phyloP scores from a whole-genome alignment of 1,140 invertebrate genomes.

The Drosophila sp. region DNA sequence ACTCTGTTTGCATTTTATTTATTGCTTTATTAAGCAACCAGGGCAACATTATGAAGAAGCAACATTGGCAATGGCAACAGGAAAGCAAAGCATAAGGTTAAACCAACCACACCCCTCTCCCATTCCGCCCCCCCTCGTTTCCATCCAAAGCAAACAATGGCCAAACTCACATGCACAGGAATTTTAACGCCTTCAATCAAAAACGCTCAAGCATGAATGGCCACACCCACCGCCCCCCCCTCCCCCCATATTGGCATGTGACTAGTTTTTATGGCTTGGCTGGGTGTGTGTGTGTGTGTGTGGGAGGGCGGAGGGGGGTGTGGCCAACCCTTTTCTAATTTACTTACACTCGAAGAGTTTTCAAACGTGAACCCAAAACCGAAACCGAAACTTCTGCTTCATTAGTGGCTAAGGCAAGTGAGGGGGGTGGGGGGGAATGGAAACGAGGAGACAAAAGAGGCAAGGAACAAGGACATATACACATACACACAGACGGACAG shows the following conservation, averaged over 20 bases:
- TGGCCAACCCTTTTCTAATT: conserved; percentile 61
- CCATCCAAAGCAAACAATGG: conserved; percentile 38
- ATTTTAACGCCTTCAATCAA: conserved; percentile 51
- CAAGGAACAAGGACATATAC: conserved; percentile 19
- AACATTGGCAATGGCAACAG: conserved; percentile 28
- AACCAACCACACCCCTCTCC: background rate
- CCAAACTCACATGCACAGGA: background rate
- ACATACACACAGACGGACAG: background rate
- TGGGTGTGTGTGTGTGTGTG: background rate
- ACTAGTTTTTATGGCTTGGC: conserved; percentile 42
- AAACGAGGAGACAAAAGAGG: background rate
- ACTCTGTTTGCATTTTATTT: conserved; percentile 44
- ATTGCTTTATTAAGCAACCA: conserved; percentile 54
- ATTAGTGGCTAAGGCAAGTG: conserved; percentile 44
- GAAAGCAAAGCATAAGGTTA: conserved; percentile 40
- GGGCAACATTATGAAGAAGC: background rate
- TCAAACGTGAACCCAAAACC: conserved; percentile 30
- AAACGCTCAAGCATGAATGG: conserved; percentile 10
- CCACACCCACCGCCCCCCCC: background rate
- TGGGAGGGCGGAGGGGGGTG: background rate
- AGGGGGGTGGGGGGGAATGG: background rate
- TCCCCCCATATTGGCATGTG: conserved; percentile 18
- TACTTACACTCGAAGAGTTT: conserved; percentile 59
- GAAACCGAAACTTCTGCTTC: conserved; percentile 53
- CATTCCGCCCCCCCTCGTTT: background rate